Percentiles rank a stretch among this genome's conserved stretches.
Conservation (phyloP, 2,888 invertebrate species). For the Eubasilissa splendida region DNA sequence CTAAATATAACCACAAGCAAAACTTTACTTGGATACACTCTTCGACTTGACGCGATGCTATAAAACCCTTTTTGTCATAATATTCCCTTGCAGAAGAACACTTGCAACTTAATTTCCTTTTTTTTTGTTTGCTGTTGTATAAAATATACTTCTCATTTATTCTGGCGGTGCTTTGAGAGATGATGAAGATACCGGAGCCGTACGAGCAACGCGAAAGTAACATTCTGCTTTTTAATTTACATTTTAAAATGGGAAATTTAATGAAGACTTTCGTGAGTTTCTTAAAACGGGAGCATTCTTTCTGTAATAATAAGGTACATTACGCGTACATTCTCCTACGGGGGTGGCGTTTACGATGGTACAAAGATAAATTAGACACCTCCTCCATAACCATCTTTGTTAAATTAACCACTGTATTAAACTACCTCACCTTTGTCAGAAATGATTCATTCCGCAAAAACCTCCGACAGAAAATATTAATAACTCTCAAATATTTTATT, state of each 20-base stretch:
- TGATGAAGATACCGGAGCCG: conserved; percentile 42
- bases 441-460: conserved; percentile 42
- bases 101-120: conserved; percentile 45
- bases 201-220: conserved; percentile 35
- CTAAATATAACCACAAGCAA: neutral
- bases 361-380: conserved; percentile 52
- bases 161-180: conserved; percentile 25
- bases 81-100: conserved; percentile 1
- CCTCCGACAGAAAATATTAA: conserved; percentile 10
- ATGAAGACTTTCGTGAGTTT: conserved; percentile 48
- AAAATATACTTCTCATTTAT: conserved; percentile 47
- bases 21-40: neutral
- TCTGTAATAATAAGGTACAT: conserved; percentile 52
- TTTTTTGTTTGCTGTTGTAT: conserved; percentile 33
- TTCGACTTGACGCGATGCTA: too few relatives aligned
- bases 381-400: conserved; percentile 35
- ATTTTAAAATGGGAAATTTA: conserved; percentile 53
- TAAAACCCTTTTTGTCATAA: neutral
- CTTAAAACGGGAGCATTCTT: conserved; percentile 48
- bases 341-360: conserved; percentile 52
- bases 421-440: conserved; percentile 48
- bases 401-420: conserved; percentile 53
- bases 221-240: conserved; percentile 53
- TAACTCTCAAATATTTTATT: conserved; percentile 28
- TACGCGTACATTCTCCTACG: conserved; percentile 41